Conservation (phyloP, 2,113 vertebrate genomes). For the Motacilla tschutschensis region DNA sequence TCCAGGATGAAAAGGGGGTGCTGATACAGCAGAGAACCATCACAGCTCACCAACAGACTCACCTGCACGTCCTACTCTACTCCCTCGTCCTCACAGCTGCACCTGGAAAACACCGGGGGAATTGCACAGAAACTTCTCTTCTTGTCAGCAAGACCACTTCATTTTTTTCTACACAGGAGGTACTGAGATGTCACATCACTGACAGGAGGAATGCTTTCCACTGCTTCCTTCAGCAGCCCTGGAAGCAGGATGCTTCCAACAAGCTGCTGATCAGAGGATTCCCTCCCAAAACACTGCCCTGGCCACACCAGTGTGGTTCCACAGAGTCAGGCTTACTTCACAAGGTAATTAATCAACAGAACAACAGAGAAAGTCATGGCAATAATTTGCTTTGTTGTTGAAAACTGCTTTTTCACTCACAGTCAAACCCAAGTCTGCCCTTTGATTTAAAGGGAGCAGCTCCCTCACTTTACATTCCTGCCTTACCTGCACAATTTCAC, state of each 20-base stretch:
- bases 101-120: fast-evolving
- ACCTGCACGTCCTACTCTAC: fast-evolving
- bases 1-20: background rate
- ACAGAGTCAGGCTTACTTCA: background rate
- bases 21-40: background rate
- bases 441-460: background rate
- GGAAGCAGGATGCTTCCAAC: background rate
- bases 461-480: background rate
- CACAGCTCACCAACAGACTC: background rate
- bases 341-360: background rate
- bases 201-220: background rate
- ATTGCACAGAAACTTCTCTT: background rate
- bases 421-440: background rate
- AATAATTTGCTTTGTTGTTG: background rate
- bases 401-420: background rate
- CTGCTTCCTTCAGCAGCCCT: background rate
- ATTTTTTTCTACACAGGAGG: background rate
- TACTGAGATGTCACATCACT: background rate
- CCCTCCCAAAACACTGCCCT: background rate
- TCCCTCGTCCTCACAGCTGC: fast-evolving
- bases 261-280: background rate
- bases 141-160: background rate
- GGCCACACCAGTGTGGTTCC: background rate
- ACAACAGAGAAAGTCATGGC: background rate
- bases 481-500: background rate